Conservation (phyloP, 2,113 vertebrate genomes). For the Sisor rabdophorus region DNA sequence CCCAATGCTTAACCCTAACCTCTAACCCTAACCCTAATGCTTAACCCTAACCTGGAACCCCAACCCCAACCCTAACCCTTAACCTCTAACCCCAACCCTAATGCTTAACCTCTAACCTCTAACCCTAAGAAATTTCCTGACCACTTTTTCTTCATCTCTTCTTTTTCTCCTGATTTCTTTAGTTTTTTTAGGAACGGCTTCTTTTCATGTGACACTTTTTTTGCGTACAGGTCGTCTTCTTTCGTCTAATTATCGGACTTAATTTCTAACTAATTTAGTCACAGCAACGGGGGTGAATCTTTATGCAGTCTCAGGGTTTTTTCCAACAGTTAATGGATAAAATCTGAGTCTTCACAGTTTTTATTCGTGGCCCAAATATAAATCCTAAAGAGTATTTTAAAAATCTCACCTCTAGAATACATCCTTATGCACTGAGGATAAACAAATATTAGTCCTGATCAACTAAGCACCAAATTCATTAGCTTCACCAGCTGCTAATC, state of each 20-base stretch:
- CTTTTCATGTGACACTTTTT: background rate
- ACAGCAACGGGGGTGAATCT: background rate
- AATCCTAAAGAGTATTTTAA: background rate
- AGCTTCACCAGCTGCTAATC: slow-evolving; percentile 43
- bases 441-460: slow-evolving; percentile 33
- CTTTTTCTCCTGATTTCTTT: too few species aligned
- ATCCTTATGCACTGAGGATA: slow-evolving; percentile 26
- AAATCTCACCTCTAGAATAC: slow-evolving; percentile 10
- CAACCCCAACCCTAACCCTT: too few species aligned
- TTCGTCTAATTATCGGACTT: background rate
- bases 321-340: background rate
- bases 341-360: background rate
- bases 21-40: too few species aligned
- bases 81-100: too few species aligned
- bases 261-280: background rate
- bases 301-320: too few species aligned
- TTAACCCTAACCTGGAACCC: too few species aligned
- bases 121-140: too few species aligned
- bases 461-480: slow-evolving; percentile 38
- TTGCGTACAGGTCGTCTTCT: background rate
- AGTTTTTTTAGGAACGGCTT: background rate
- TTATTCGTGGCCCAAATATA: background rate
- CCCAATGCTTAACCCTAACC: too few species aligned
- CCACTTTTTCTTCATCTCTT: too few species aligned
- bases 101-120: too few species aligned